These are phyloP conservation scores for Tachyglossus aculeatus DNA, from an alignment of 2,797 vertebrate genomes.

Conservation along the genomic window DNA sequence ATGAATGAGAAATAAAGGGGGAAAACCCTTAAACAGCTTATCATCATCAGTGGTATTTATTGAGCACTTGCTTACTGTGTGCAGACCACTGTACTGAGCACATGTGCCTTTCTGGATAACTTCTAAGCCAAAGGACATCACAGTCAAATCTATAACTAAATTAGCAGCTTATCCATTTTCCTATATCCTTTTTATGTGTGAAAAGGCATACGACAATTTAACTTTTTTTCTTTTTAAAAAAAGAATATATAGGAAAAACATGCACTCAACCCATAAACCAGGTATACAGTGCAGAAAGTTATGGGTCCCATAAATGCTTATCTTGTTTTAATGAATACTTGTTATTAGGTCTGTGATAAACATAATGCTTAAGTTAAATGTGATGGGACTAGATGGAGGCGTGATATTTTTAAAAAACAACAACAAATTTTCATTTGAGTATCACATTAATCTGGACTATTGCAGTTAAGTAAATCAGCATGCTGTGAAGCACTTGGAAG, in stretches of 20 bases:
- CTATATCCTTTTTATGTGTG: too few relatives aligned
- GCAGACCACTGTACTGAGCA: too few relatives aligned
- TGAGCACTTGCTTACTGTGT: too few relatives aligned
- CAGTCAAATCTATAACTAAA: too few relatives aligned
- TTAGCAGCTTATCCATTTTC: too few relatives aligned
- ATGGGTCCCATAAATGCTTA: neutral
- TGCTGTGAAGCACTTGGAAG: slow-evolving; percentile 49
- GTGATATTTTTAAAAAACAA: neutral
- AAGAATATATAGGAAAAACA: slow-evolving; percentile 2
- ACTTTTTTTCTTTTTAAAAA: slow-evolving; percentile 8
- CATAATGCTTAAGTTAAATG: slow-evolving; percentile 17
- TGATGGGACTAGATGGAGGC: neutral
- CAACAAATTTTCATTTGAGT: slow-evolving; percentile 13
- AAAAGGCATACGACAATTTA: slow-evolving; percentile 3
- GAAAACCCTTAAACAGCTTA: too few relatives aligned
- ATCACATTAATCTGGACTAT: slow-evolving; percentile 17
- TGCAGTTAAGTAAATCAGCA: slow-evolving; percentile 14
- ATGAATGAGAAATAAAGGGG: too few relatives aligned
- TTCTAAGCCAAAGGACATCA: too few relatives aligned
- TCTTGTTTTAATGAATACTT: too few relatives aligned
- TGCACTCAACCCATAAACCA: neutral
- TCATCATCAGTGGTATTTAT: too few relatives aligned
- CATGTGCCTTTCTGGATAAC: too few relatives aligned
- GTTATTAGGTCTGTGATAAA: slow-evolving; percentile 14
- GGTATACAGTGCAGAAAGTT: neutral